Evolutionary conservation across 2,113 vertebrate genomes (phyloP), one percentile per base, ranked within the genome.

Genomic region (Amia ocellicauda): DNA sequence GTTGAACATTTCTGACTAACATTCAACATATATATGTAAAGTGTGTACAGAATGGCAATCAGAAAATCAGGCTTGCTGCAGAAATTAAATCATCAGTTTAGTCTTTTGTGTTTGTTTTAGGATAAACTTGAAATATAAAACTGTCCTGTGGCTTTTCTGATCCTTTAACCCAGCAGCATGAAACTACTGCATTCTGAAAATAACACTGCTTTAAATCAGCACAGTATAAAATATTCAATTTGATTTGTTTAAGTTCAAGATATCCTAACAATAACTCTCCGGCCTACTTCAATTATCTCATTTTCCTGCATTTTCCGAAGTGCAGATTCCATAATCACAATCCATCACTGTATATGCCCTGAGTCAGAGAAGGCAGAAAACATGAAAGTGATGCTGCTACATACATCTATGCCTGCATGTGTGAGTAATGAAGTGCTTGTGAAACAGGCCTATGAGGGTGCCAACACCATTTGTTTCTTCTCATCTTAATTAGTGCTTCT

Each of bases 11-110:
- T 7, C 31, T 36, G 11, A 36, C 31, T 36, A 36, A 11, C 31
- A 36, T 36, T 11, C 31, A 36, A 7, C 31, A 36, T 36, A 36
- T 36, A 11, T 36, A 36, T 7, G 11, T 36, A 36, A 5, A 36
- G 31, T 36, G 31, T 11, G 11, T 36, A 7, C 11, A 36, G n/a
- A 36, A 36, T 36, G 31, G 31, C 11, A 36, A 36, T 36, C 31
- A 36, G 31, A 7, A 11, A 36, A 36, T 36, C 31, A 36, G 31
- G 31, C 5, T 36, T 36, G 11, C 11, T 36, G 31, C 31, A 7
- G 31, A 36, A 36, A 79, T 51, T 67, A 74, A 24, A 80, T 59
- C 62, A 63, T 66, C 41, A 78, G 60, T 29, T 23, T 17, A 50
- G 47, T n/a, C 47, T 50, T 50, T 50, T 17, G 47, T 50, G 26